phyloP scores from a whole-genome alignment of 2,888 invertebrate species.

The Synergus itoensis region DNA sequence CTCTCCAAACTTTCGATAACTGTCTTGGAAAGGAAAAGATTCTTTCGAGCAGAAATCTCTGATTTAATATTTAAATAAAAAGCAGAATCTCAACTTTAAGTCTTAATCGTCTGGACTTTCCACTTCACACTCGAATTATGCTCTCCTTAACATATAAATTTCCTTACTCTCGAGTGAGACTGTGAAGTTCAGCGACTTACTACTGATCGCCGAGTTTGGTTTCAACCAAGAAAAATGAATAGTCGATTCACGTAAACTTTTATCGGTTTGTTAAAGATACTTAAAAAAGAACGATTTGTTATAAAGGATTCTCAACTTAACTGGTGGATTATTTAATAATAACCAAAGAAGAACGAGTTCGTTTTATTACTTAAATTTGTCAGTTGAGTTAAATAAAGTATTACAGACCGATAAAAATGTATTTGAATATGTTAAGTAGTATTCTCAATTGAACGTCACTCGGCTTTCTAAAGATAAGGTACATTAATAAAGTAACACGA shows the following conservation, averaged over 20 bases:
- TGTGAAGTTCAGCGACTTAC: constrained; percentile 69
- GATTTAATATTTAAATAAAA: constrained; percentile 29
- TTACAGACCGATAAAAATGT: constrained; percentile 11
- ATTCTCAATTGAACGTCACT: not conserved
- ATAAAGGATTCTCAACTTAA: not conserved
- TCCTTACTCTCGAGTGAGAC: constrained; percentile 67
- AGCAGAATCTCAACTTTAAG: constrained; percentile 18
- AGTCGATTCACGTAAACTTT: constrained; percentile 22
- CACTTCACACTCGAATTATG: constrained; percentile 65
- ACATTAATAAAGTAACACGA: constrained; percentile 17
- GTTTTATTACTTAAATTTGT: constrained; percentile 24
- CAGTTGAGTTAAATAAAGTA: not conserved
- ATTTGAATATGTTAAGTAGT: constrained; percentile 4
- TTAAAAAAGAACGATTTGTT: not conserved
- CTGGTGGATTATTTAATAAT: constrained; percentile 17
- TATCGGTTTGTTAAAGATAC: not conserved
- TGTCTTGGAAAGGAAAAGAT: constrained; percentile 1
- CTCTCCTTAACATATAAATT: constrained; percentile 12
- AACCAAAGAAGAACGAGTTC: not conserved
- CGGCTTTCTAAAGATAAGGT: constrained; percentile 15
- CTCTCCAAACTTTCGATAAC: constrained; percentile 27
- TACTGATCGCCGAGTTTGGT: constrained; percentile 26
- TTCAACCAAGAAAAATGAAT: constrained; percentile 13
- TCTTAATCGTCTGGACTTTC: constrained; percentile 63
- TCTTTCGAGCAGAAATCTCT: constrained; percentile 18